Conservation (phyloP, 2,113 vertebrate species). For the Leptocoma aspasia region DNA sequence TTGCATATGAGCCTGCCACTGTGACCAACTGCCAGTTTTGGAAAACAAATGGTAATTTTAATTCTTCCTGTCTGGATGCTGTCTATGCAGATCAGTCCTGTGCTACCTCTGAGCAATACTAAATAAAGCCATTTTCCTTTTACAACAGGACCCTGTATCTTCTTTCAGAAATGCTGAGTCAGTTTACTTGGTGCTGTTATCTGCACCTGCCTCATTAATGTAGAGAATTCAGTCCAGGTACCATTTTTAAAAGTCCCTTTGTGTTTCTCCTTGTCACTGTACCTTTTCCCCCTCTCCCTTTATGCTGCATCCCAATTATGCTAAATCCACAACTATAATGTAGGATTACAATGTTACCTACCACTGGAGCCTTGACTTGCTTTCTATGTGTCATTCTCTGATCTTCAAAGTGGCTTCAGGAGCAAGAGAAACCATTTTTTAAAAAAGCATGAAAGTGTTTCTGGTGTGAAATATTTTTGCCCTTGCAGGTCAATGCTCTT, state of each 20-base stretch:
- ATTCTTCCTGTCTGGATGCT: background rate
- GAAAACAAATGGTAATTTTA: background rate
- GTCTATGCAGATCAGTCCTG: conserved; percentile 2
- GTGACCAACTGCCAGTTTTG: background rate
- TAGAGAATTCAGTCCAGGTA: background rate
- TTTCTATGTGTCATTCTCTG: background rate
- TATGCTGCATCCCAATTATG: background rate
- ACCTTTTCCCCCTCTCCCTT: background rate
- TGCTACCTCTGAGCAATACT: conserved; percentile 20
- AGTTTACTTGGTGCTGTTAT: background rate
- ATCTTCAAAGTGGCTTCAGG: background rate
- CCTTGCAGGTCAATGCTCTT: background rate
- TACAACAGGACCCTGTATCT: background rate
- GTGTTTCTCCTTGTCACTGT: background rate
- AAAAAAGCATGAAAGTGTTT: background rate
- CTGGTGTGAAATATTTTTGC: background rate
- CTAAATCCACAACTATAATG: background rate
- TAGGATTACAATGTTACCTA: background rate
- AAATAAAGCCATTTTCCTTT: conserved; percentile 38
- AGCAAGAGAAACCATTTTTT: background rate
- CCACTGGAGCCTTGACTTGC: background rate
- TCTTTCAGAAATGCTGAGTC: background rate
- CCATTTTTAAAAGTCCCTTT: background rate
- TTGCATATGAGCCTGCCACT: background rate
- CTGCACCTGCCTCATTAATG: background rate